Evolutionary conservation across 2,888 invertebrate genomes (phyloP).

Genomic region (Ditula angustiorana): DNA sequence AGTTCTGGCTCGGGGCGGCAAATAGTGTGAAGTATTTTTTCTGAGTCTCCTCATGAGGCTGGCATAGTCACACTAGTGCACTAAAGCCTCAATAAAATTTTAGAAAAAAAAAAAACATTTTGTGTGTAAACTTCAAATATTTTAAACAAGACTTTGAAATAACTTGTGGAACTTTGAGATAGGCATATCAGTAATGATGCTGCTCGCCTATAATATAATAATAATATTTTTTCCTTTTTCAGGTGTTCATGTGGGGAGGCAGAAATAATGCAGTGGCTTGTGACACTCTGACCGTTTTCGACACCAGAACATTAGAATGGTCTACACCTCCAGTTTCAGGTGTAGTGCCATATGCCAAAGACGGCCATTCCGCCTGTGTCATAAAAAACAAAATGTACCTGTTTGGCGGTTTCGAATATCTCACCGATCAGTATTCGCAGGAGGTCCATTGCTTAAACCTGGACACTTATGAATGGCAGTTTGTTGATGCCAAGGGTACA

Average conservation of each 20-base stretch:
- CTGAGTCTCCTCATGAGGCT: no score
- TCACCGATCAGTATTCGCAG: conserved; percentile 91
- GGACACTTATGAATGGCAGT: conserved; percentile 90
- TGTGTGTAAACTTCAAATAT: no score
- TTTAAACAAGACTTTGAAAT: no score
- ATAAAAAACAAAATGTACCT: conserved; percentile 93
- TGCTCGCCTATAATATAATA: no score
- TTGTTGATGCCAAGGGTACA: conserved; percentile 86
- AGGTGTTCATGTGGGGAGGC: conserved; percentile 96
- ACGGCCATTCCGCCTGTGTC: conserved; percentile 96
- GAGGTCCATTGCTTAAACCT: conserved; percentile 92
- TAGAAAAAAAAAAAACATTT: no score
- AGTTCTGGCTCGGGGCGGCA: no score
- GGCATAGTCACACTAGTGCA: no score
- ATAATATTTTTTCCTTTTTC: conserved; percentile 45
- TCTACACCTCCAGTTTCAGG: conserved; percentile 88
- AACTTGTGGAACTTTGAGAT: no score
- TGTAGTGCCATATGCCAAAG: conserved; percentile 91
- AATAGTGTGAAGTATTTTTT: no score
- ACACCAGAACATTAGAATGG: conserved; percentile 90
- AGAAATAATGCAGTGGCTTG: conserved; percentile 94
- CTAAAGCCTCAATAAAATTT: no score
- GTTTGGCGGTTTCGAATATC: conserved; percentile 96
- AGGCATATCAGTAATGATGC: no score
- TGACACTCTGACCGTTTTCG: conserved; percentile 92